A percentile compares a stretch with the other conserved stretches of the same genome.
phyloP scores from a whole-genome alignment of 2,113 vertebrate species.

The Hyaena hyaena region DNA sequence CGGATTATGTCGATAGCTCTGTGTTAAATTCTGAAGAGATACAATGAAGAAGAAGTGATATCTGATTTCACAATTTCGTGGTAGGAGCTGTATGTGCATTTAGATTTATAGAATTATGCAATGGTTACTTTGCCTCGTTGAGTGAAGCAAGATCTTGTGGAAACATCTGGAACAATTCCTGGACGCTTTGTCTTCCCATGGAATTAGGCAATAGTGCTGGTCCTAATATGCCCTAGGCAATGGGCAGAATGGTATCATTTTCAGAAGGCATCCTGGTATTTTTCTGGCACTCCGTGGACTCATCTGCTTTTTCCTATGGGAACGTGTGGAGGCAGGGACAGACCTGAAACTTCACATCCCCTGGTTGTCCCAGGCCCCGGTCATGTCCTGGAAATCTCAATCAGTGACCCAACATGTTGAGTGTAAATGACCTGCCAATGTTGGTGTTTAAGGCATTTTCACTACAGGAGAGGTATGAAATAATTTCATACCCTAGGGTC shows the following conservation, averaged over 20 bases:
- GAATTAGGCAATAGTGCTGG: conserved; percentile 50
- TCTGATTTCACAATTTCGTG: not conserved
- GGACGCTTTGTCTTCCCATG: conserved; percentile 41
- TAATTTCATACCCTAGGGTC: not conserved
- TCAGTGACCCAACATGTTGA: not conserved
- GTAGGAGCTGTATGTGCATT: not conserved
- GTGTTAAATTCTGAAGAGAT: not conserved
- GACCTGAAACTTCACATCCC: not conserved
- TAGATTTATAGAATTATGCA: conserved; percentile 49
- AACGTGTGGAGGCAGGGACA: not conserved
- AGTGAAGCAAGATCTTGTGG: conserved; percentile 56
- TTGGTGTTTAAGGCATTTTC: not conserved
- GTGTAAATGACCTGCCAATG: not conserved
- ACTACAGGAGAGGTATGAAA: not conserved
- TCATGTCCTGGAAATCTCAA: not conserved
- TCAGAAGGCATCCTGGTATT: not conserved
- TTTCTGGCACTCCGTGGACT: accelerated
- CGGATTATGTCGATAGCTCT: not conserved
- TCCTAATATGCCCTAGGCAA: not conserved
- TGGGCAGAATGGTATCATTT: not conserved
- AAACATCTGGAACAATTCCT: conserved; percentile 54
- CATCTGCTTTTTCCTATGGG: not conserved
- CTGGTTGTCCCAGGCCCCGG: not conserved
- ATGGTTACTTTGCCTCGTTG: conserved; percentile 3
- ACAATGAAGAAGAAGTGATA: not conserved